phyloP scores from a whole-genome alignment of 2,888 invertebrate species.

The Eulithis testata region DNA sequence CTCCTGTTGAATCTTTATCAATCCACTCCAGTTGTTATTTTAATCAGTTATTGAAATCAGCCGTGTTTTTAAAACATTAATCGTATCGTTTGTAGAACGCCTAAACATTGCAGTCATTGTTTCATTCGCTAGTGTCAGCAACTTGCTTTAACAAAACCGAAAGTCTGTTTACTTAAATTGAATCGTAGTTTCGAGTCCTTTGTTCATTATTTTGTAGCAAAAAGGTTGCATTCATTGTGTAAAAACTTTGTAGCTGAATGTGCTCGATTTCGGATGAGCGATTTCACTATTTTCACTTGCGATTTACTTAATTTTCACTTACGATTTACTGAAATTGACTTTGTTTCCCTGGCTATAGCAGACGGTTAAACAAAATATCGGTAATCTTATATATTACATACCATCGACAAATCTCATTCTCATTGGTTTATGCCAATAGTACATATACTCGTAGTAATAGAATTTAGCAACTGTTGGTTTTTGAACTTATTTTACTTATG shows the following conservation, averaged over 20 bases:
- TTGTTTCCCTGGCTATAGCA: too few species aligned
- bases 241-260: neutral
- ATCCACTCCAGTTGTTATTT: slow-evolving; percentile 21
- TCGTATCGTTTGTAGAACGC: slow-evolving; percentile 25
- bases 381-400: too few species aligned
- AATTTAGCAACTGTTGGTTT: too few species aligned
- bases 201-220: slow-evolving; percentile 8
- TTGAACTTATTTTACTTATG: too few species aligned
- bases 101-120: slow-evolving; percentile 43
- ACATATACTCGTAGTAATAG: too few species aligned
- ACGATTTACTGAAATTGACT: too few species aligned
- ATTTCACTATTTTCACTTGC: too few species aligned
- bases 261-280: too few species aligned
- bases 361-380: too few species aligned
- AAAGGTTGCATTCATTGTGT: slow-evolving; percentile 4
- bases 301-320: too few species aligned
- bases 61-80: slow-evolving; percentile 45
- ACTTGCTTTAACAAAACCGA: slow-evolving; percentile 13
- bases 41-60: slow-evolving; percentile 28
- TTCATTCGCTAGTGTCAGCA: slow-evolving; percentile 23
- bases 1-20: slow-evolving; percentile 13
- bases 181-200: slow-evolving; percentile 6
- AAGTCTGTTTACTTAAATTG: slow-evolving; percentile 7
- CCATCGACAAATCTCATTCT: too few species aligned
- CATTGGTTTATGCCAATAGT: too few species aligned